Evolutionary conservation across 2,888 invertebrate species (phyloP).

Genomic region (Gibbula magus): DNA sequence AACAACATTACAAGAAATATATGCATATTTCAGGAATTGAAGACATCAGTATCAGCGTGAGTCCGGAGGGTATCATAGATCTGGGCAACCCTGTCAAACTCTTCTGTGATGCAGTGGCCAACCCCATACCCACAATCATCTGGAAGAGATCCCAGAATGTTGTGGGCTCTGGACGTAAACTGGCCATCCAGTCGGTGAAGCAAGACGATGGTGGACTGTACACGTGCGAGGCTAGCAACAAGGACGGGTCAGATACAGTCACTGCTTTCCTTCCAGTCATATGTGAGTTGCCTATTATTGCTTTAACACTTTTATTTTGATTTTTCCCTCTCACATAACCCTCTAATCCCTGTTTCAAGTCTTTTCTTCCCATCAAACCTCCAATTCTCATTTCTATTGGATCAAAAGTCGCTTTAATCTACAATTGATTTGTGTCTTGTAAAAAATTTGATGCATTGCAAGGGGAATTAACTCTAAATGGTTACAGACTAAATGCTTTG

Average conservation of each 20-base stretch:
- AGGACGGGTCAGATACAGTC: background rate
- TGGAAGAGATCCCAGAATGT: conserved; percentile 11
- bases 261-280: background rate
- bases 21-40: conserved; percentile 11
- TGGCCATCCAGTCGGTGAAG: background rate
- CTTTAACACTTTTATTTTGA: too few species aligned
- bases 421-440: too few species aligned
- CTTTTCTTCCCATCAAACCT: too few species aligned
- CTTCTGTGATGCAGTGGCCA: conserved; percentile 10
- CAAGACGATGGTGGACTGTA: background rate
- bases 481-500: too few species aligned
- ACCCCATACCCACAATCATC: background rate
- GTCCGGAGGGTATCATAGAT: background rate
- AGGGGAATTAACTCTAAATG: too few species aligned
- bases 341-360: too few species aligned
- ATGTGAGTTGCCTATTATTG: conserved; percentile 28
- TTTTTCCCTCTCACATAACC: too few species aligned
- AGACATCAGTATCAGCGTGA: background rate
- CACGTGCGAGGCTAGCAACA: conserved; percentile 6
- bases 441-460: too few species aligned
- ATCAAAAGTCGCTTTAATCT: too few species aligned
- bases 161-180: background rate
- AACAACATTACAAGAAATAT: too few species aligned
- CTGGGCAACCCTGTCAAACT: conserved; percentile 1
- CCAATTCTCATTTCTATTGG: too few species aligned